phyloP scores from a whole-genome alignment of 2,797 vertebrate genomes.

The Hylomyscus alleni region DNA sequence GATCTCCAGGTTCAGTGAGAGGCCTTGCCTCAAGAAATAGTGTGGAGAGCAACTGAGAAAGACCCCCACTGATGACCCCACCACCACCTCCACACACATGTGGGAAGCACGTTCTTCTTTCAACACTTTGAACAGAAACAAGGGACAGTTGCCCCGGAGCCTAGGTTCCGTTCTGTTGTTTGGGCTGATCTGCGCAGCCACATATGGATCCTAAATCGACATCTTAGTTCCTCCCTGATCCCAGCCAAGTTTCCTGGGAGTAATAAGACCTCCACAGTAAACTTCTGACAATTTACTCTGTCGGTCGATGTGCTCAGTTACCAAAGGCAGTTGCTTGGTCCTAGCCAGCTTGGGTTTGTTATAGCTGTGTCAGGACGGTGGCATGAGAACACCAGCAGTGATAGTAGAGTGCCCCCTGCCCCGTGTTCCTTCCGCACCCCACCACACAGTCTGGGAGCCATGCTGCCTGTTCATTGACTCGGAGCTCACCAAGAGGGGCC shows the following conservation, averaged over 20 bases:
- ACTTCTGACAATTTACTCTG: not conserved
- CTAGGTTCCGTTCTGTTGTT: not conserved
- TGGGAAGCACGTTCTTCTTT: not conserved
- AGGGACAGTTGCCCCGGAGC: not conserved
- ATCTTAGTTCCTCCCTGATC: not conserved
- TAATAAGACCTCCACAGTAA: not conserved
- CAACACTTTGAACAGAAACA: not conserved
- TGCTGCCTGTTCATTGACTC: not conserved
- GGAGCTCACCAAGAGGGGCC: not conserved
- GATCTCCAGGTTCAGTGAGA: not conserved
- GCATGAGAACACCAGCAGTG: not conserved
- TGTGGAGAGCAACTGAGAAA: not conserved
- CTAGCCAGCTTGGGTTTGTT: not conserved
- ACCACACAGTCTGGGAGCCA: rapidly evolving
- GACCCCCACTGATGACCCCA: not conserved
- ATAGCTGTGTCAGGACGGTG: not conserved
- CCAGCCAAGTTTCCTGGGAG: not conserved
- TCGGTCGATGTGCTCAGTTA: not conserved
- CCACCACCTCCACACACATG: not conserved
- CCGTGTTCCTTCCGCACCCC: not conserved
- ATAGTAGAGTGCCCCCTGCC: not conserved
- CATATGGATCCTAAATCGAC: not conserved
- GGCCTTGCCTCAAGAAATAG: not conserved
- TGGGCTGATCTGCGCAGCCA: not conserved
- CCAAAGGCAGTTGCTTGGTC: not conserved